Evolutionary conservation across 2,888 invertebrate genomes (phyloP).

Genomic region (Protophormia terraenovae): DNA sequence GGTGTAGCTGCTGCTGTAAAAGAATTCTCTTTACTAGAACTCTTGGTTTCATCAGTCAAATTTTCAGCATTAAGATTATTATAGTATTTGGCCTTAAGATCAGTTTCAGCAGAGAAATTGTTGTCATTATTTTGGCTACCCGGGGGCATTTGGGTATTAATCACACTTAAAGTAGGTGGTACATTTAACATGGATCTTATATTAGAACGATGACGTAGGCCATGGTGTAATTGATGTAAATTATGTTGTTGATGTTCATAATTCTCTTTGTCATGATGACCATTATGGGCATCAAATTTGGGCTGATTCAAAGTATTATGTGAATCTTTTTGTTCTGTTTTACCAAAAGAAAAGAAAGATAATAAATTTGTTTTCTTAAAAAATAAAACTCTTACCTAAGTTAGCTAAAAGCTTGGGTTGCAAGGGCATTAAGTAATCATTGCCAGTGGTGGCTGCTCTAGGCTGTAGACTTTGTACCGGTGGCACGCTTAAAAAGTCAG

Average conservation of each 20-base stretch:
- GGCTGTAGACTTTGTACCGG: conserved; percentile 85
- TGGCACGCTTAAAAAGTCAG: conserved; percentile 83
- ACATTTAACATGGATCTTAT: conserved; percentile 74
- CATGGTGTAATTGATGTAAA: conserved; percentile 62
- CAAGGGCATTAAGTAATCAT: conserved; percentile 87
- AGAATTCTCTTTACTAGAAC: conserved; percentile 59
- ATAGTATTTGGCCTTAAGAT: conserved; percentile 69
- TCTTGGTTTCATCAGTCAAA: conserved; percentile 56
- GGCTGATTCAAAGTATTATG: conserved; percentile 73
- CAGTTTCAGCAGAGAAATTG: conserved; percentile 64
- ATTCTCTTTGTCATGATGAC: conserved; percentile 51
- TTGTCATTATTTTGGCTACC: conserved; percentile 61
- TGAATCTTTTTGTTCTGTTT: conserved; percentile 77
- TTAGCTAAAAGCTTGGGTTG: conserved; percentile 86
- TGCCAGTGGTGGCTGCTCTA: conserved; percentile 87
- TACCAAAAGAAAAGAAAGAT: not conserved
- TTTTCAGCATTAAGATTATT: conserved; percentile 36
- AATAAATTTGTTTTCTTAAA: not conserved
- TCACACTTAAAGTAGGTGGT: conserved; percentile 75
- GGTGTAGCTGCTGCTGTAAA: conserved; percentile 15
- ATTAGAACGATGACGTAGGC: conserved; percentile 60
- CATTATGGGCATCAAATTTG: conserved; percentile 59
- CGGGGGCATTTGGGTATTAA: conserved; percentile 76
- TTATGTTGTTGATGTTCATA: conserved; percentile 49
- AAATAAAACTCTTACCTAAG: conserved; percentile 78